Percentiles rank a stretch among this genome's conserved stretches.
These are phyloP conservation scores for Cyphomyrus discorhynchus DNA, from an alignment of 2,113 vertebrate genomes.

Conservation along the genomic window DNA sequence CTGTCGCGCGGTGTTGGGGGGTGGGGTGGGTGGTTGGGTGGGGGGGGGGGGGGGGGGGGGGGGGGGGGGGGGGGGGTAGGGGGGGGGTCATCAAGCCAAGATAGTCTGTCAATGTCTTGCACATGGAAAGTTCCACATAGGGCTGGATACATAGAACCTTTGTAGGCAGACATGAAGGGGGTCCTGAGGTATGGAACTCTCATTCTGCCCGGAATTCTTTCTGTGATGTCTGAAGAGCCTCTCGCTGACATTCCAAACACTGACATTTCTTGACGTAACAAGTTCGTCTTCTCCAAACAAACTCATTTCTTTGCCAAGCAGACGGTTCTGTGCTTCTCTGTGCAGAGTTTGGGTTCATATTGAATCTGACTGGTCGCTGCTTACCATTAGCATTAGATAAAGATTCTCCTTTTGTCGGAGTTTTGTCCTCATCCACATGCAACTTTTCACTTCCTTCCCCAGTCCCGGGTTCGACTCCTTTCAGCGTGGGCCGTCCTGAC, in stretches of 20 bases:
- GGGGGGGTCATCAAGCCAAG: constrained; percentile 50
- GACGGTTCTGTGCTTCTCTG: constrained; percentile 37
- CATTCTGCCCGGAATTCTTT: background rate
- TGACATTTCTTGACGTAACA: background rate
- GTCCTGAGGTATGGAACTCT: background rate
- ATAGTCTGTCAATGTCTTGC: constrained; percentile 51
- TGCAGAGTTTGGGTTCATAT: constrained; percentile 21
- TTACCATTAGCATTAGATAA: constrained; percentile 39
- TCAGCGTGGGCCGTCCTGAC: background rate
- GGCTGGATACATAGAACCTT: background rate
- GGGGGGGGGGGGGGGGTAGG: too few relatives aligned
- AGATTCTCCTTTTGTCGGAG: background rate
- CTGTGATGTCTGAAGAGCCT: background rate
- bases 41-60: too few relatives aligned
- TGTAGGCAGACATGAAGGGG: background rate
- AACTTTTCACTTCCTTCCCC: too few relatives aligned
- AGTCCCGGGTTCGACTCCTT: background rate
- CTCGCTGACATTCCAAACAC: background rate
- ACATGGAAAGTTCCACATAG: constrained; percentile 42
- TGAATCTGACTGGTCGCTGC: constrained; percentile 40
- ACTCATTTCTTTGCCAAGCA: constrained; percentile 23
- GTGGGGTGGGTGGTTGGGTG: too few relatives aligned
- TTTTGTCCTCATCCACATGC: background rate
- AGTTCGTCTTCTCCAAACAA: background rate
- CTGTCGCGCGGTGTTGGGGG: too few relatives aligned